Evolutionary conservation across 1,140 invertebrate species (phyloP), one percentile per base, ranked within the genome.

Genomic region (Archivesica marissinica): DNA sequence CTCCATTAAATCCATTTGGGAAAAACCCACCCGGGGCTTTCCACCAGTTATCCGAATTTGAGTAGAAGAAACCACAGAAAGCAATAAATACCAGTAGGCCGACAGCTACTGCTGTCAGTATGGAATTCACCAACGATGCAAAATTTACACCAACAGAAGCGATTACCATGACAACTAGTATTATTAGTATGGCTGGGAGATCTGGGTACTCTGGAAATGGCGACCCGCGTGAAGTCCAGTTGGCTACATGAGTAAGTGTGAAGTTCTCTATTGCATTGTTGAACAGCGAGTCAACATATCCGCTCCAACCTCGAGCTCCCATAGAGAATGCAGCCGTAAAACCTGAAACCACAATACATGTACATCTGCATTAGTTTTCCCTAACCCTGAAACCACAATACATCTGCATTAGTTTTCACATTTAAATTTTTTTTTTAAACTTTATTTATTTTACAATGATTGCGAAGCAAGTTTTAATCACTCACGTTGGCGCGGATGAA

Each of bases 311-410:
- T 44, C 91, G 47, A 4, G 92, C 89, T 13, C 88, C 91, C n/a
- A 90, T 88, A 39, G 91, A 87, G 0, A 85, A 79, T 33, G 81
- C 76, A 0, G 97, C 97, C 6, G 97, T 96, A 15, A 97, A 97
- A 28, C 77, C 89, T 90, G 74, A 13, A 66, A 72, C n/a, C n/a
- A n/a, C n/a, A n/a, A n/a, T n/a, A n/a, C n/a, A n/a, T 6, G 6
- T 7, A 56, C 52, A 56, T n/a, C n/a, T n/a, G n/a, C n/a, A n/a
- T n/a, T n/a, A n/a, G n/a, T n/a, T n/a, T n/a, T n/a, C n/a, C n/a
- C n/a, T n/a, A 11, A 11, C 28, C 33, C 28, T 39, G 35, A 76
- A 33, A 41, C 35, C 82, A 84, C 82, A 96, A 97, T n/a, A n/a
- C n/a, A n/a, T n/a, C n/a, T n/a, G n/a, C n/a, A n/a, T n/a, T n/a